Base-by-base conservation (phyloP, 2,797 vertebrate genomes). In the Agapornis canus region DNA sequence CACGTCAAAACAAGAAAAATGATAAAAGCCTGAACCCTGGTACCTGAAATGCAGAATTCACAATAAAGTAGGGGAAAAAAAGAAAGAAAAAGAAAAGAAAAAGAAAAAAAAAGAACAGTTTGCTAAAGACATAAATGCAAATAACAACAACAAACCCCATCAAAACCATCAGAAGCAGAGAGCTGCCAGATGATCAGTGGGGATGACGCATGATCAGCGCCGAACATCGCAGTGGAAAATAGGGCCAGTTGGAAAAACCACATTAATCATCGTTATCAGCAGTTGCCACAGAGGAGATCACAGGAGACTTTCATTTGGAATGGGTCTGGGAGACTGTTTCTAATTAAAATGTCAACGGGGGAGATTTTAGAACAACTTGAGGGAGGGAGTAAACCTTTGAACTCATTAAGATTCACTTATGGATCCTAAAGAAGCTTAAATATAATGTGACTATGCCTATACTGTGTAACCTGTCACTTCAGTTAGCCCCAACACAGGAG, bases 61-160 rank as follows among this genome's bases (percentile, higher is more conserved):
- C 27, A 63, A 83, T 68, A 76, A 94, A 89, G 56, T 17, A 65
- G 59, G 40, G 40, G 10, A 29, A 49, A 54, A 35, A 57, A 25
- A 57, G 21, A 7, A 23, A 56, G 31, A 31, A 39, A 22, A 20
- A 60, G 51, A 54, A 29, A 20, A 7, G 7, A 5, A 2, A 18
- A 48, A 45, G 5, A 35, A 27, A 39, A 39, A 31, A 72, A 54
- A 26, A 94, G 48, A 94, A 91, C 75, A 88, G 92, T 91, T 96
- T 96, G 70, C 79, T 91, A 22, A 86, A 95, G 93, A 94, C 77
- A 95, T 92, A 95, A 94, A 96, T 94, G 95, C 90, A 95, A 96
- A 37, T 51, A 95, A 90, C 70, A 95, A 49, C 80, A 95, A 94
- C 84, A 90, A 94, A 81, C 56, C 71, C 91, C 37, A 39, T 93